Conservation (phyloP, 2,113 vertebrate species). For the Cranoglanis bouderius region DNA sequence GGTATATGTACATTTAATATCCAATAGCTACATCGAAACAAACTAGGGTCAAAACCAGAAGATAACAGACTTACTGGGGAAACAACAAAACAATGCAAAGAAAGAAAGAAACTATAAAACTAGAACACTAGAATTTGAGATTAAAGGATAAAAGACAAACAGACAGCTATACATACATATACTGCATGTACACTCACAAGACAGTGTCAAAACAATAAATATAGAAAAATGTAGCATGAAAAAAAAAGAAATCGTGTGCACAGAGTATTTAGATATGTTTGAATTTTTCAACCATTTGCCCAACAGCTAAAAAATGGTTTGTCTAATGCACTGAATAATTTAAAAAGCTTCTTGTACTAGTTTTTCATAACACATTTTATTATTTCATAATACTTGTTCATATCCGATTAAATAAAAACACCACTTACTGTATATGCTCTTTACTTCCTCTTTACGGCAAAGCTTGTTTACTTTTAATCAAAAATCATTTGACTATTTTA, state of each 20-base stretch:
- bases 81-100: too few species aligned
- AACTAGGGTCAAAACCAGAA: background rate
- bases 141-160: background rate
- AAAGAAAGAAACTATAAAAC: background rate
- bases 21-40: too few species aligned
- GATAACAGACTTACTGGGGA: background rate
- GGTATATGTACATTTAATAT: too few species aligned
- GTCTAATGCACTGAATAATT: background rate
- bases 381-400: background rate
- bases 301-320: background rate
- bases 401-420: background rate
- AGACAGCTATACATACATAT: background rate
- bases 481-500: conserved; percentile 36
- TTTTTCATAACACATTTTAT: background rate
- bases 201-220: background rate
- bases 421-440: background rate
- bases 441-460: background rate
- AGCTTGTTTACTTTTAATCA: conserved; percentile 26
- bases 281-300: background rate
- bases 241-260: background rate
- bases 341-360: background rate
- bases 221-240: background rate
- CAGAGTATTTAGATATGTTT: background rate
- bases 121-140: too few species aligned
- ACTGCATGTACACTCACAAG: background rate